phyloP scores from a whole-genome alignment of 2,888 invertebrate species.

The Agriopis marginaria region DNA sequence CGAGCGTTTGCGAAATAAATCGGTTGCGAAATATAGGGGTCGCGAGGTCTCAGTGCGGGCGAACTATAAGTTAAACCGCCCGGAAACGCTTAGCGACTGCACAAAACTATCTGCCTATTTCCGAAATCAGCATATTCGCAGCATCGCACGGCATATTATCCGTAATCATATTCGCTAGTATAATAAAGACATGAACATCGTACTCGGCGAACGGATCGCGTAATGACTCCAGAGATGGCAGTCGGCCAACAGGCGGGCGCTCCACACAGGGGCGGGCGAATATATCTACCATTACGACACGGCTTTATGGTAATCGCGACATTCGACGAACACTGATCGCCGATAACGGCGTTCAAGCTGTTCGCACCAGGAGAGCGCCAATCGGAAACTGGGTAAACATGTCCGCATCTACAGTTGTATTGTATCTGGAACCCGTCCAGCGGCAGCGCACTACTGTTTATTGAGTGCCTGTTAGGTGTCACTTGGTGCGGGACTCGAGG shows the following conservation, averaged over 20 bases:
- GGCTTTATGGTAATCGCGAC: slow-evolving; percentile 37
- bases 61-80: too few species aligned
- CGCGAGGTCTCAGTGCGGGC: too few species aligned
- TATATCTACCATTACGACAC: slow-evolving; percentile 19
- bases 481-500: background rate
- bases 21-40: too few species aligned
- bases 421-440: background rate
- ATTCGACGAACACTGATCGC: slow-evolving; percentile 24
- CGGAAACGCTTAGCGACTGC: background rate
- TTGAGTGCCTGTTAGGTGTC: background rate
- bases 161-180: slow-evolving; percentile 34
- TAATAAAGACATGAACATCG: slow-evolving; percentile 44
- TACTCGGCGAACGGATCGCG: slow-evolving; percentile 30
- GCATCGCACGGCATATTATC: slow-evolving; percentile 22
- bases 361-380: background rate
- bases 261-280: background rate
- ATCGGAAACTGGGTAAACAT: background rate
- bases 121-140: slow-evolving; percentile 28
- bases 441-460: background rate
- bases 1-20: too few species aligned
- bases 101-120: background rate
- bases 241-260: slow-evolving; percentile 28
- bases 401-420: background rate
- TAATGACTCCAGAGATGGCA: slow-evolving; percentile 41
- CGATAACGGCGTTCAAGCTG: slow-evolving; percentile 10